A percentile compares a stretch with the other conserved stretches of the same genome.
phyloP scores from a whole-genome alignment of 2,113 vertebrate genomes.

The Myxocyprinus asiaticus region DNA sequence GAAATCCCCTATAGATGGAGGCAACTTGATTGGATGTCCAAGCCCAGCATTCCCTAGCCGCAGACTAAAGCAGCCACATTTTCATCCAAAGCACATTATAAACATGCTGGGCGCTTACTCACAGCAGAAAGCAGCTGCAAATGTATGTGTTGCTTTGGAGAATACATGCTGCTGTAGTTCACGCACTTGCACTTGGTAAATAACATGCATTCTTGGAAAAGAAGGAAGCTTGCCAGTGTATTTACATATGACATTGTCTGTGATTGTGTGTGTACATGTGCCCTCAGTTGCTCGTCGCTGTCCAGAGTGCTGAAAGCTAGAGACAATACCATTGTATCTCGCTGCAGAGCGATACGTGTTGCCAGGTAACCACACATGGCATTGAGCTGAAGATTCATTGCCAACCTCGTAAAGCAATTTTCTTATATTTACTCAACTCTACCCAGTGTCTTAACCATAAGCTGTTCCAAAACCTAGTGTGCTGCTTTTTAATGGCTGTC shows the following conservation, averaged over 20 bases:
- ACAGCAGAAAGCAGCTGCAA: constrained; percentile 27
- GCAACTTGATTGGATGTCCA: too few relatives aligned
- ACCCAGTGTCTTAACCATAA: background rate
- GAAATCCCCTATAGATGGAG: too few relatives aligned
- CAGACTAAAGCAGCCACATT: background rate
- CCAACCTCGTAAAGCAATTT: background rate
- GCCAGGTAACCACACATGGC: constrained; percentile 54
- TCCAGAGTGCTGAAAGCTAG: constrained; percentile 54
- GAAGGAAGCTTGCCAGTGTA: background rate
- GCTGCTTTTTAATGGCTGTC: too few relatives aligned
- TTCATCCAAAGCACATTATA: background rate
- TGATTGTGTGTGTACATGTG: background rate
- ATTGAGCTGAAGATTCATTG: background rate
- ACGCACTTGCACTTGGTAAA: background rate
- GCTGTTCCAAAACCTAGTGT: too few relatives aligned
- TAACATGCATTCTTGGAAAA: constrained; percentile 10
- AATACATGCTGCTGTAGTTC: constrained; percentile 19
- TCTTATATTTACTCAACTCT: background rate
- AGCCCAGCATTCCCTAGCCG: background rate
- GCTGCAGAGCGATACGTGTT: constrained; percentile 45
- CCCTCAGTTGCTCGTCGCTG: constrained; percentile 14
- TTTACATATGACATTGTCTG: constrained; percentile 6
- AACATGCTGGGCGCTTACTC: constrained; percentile 6
- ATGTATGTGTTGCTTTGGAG: constrained; percentile 26
- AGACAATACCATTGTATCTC: background rate